These are phyloP conservation scores for Atherinomorus stipes DNA, from an alignment of 2,113 vertebrate genomes.

Conservation along the genomic window DNA sequence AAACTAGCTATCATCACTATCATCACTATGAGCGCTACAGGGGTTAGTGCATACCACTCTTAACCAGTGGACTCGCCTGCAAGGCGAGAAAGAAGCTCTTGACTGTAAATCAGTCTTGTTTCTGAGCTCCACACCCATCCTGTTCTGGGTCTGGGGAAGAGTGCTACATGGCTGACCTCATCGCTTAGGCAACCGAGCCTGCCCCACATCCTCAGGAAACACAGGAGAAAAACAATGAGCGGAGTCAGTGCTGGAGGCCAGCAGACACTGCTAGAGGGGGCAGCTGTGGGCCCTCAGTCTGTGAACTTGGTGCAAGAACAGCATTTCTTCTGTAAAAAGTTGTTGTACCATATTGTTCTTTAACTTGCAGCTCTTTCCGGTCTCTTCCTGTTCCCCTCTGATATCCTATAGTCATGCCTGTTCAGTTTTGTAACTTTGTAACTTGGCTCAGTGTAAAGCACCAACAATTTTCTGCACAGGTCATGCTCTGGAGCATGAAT, in stretches of 20 bases:
- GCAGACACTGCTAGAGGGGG: conserved; percentile 22
- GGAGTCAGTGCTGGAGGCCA: conserved; percentile 60
- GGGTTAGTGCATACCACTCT: conserved; percentile 52
- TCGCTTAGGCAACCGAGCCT: conserved; percentile 76
- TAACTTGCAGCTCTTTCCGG: conserved; percentile 6
- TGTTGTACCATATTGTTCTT: conserved; percentile 18
- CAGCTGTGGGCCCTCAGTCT: conserved; percentile 24
- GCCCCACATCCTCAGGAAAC: conserved; percentile 80
- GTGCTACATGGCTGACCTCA: conserved; percentile 74
- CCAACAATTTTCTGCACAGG: conserved; percentile 66
- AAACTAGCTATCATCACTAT: conserved; percentile 70
- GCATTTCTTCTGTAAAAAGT: conserved; percentile 32
- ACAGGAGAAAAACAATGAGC: conserved; percentile 72
- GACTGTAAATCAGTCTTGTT: conserved; percentile 76
- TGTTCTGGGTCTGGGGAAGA: conserved; percentile 73
- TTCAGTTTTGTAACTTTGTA: conserved; percentile 28
- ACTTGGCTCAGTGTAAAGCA: conserved; percentile 44
- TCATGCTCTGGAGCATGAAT: conserved; percentile 54
- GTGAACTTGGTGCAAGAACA: conserved; percentile 34
- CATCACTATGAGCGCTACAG: conserved; percentile 36
- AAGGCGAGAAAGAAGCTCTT: conserved; percentile 49
- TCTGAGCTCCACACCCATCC: conserved; percentile 77
- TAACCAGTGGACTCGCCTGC: conserved; percentile 45
- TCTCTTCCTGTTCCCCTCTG: conserved; percentile 26
- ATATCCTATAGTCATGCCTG: conserved; percentile 17